phyloP scores from a whole-genome alignment of 1,140 invertebrate genomes.

The Nasonia longicornis region DNA sequence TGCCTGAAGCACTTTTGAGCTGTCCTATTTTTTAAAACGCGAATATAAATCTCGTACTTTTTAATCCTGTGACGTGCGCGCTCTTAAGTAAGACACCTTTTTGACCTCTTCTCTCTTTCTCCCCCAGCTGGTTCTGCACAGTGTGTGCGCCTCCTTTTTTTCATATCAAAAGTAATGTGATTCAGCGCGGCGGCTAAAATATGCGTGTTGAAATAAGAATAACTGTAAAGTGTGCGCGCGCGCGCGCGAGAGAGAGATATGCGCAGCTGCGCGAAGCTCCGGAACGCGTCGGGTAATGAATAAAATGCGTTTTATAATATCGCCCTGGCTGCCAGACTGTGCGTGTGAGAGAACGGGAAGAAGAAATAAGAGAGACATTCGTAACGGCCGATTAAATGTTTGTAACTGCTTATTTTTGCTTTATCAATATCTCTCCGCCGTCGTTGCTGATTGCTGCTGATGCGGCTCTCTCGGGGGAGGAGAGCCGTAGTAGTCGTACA shows the following conservation, averaged over 20 bases:
- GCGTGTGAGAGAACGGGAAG: not conserved
- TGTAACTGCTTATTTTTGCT: not conserved
- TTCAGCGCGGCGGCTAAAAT: not conserved
- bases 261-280: not conserved
- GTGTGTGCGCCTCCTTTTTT: not conserved
- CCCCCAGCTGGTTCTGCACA: no score
- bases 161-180: not conserved
- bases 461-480: no score
- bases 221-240: not conserved
- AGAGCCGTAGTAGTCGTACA: no score
- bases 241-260: not conserved
- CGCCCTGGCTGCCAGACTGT: not conserved
- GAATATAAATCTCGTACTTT: slow-evolving; percentile 1
- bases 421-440: not conserved
- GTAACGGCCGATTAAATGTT: not conserved
- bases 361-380: slow-evolving; percentile 2
- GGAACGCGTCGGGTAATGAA: not conserved
- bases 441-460: not conserved
- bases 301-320: slow-evolving; percentile 1
- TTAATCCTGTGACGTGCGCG: not conserved
- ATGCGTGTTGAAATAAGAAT: slow-evolving; percentile 3
- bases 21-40: slow-evolving; percentile 3
- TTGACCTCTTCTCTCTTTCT: not conserved
- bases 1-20: not conserved
- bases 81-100: not conserved